Conservation (phyloP, 1,140 invertebrate species). For the Chlorops oryzae region DNA sequence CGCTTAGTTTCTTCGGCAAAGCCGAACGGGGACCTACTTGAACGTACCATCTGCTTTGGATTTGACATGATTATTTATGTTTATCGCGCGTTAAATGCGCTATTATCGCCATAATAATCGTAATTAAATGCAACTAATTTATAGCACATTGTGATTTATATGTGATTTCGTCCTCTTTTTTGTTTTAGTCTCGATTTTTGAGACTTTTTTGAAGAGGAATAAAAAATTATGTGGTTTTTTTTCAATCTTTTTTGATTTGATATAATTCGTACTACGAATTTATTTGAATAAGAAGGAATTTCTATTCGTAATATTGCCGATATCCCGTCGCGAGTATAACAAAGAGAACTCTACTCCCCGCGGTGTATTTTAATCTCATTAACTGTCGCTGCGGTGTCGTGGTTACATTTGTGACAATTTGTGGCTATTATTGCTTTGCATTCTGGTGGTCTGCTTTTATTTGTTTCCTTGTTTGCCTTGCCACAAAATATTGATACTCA, state of each 20-base stretch:
- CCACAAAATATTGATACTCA: too few species aligned
- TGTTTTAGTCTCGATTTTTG: not conserved
- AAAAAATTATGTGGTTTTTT: too few species aligned
- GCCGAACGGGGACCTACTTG: too few species aligned
- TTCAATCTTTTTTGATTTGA: too few species aligned
- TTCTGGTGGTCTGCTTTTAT: too few species aligned
- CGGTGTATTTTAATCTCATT: constrained; percentile 16
- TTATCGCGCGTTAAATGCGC: constrained; percentile 46
- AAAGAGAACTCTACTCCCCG: constrained; percentile 6
- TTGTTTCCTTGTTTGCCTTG: too few species aligned
- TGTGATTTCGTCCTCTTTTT: constrained; percentile 2
- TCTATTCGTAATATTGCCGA: not conserved
- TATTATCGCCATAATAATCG: constrained; percentile 47
- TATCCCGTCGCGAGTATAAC: not conserved
- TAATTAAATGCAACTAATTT: constrained; percentile 48
- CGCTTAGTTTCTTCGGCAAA: not conserved
- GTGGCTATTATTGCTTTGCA: too few species aligned
- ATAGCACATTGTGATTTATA: constrained; percentile 46
- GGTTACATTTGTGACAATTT: too few species aligned
- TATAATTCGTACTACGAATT: too few species aligned
- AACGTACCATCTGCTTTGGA: constrained; percentile 25
- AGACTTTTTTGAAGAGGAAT: not conserved
- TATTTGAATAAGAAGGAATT: constrained; percentile 3
- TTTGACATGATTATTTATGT: constrained; percentile 48
- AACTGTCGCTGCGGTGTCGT: constrained; percentile 8